Conservation (phyloP, 2,113 vertebrate genomes). For the Zeus faber region DNA sequence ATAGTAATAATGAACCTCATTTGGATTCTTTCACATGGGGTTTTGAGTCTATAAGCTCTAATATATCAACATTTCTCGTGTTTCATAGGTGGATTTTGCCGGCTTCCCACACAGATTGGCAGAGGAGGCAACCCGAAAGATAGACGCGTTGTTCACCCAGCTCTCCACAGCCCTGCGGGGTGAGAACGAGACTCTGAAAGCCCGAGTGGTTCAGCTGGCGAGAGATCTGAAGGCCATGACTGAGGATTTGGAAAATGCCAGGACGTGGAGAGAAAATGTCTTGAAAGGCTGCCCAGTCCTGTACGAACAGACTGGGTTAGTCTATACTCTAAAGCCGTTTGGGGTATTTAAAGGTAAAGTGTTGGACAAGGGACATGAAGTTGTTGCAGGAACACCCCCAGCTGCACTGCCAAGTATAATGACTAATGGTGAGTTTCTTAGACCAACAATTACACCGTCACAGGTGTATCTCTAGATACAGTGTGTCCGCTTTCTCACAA, state of each 20-base stretch:
- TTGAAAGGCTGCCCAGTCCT: conserved; percentile 48
- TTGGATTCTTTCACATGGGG: too few species aligned
- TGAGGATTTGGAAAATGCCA: conserved; percentile 23
- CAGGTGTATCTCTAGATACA: not conserved
- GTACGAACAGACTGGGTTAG: conserved; percentile 35
- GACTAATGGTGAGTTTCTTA: conserved; percentile 7
- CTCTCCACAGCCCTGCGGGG: conserved; percentile 30
- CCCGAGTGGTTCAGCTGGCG: conserved; percentile 31
- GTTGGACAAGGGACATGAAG: not conserved
- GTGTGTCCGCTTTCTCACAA: too few species aligned
- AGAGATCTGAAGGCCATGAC: conserved; percentile 27
- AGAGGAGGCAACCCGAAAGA: conserved; percentile 62
- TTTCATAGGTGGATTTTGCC: too few species aligned
- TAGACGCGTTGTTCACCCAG: conserved; percentile 53
- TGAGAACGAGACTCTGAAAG: conserved; percentile 30
- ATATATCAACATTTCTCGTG: too few species aligned
- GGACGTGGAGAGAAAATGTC: conserved; percentile 38
- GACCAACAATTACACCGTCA: too few species aligned
- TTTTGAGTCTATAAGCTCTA: too few species aligned
- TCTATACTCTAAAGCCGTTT: conserved; percentile 44
- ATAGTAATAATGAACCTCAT: too few species aligned
- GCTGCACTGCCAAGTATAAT: not conserved
- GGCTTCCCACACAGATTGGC: conserved; percentile 40
- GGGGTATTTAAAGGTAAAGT: conserved; percentile 29
- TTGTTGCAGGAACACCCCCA: not conserved